Conservation (phyloP, 2,888 invertebrate genomes). For the Drosophila villosipedis region DNA sequence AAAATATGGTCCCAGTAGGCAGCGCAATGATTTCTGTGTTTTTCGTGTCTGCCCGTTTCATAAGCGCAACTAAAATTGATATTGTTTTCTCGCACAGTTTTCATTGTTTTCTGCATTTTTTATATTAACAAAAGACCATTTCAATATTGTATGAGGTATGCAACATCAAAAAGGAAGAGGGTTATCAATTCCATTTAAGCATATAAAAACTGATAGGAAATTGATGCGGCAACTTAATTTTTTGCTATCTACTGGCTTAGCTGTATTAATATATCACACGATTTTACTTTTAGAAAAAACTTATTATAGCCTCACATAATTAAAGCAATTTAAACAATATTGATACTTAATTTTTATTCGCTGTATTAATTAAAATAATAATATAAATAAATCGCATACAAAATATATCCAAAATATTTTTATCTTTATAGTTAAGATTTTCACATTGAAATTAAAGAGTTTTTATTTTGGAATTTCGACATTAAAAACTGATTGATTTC, state of each 20-base stretch:
- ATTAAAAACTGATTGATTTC: not conserved
- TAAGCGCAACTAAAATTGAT: slow-evolving; percentile 58
- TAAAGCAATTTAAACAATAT: not conserved
- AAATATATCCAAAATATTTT: not conserved
- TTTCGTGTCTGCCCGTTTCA: slow-evolving; percentile 42
- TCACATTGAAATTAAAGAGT: not conserved
- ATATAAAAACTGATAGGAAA: not conserved
- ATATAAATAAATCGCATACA: fast-evolving
- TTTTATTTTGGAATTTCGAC: not conserved
- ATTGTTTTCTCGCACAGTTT: slow-evolving; percentile 26
- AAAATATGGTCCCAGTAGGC: slow-evolving; percentile 67
- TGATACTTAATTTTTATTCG: not conserved
- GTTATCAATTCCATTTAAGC: not conserved
- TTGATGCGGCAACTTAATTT: not conserved
- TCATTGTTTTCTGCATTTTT: slow-evolving; percentile 8
- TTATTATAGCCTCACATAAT: too few species aligned
- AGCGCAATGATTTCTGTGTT: slow-evolving; percentile 37
- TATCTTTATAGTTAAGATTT: not conserved
- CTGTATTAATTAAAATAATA: not conserved
- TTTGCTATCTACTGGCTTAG: not conserved
- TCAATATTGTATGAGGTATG: not conserved
- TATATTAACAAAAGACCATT: not conserved
- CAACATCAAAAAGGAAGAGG: not conserved
- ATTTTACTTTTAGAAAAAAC: too few species aligned
- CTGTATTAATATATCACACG: not conserved